Conservation (phyloP, 2,797 vertebrate genomes). For the Brachyalestes nurse region DNA sequence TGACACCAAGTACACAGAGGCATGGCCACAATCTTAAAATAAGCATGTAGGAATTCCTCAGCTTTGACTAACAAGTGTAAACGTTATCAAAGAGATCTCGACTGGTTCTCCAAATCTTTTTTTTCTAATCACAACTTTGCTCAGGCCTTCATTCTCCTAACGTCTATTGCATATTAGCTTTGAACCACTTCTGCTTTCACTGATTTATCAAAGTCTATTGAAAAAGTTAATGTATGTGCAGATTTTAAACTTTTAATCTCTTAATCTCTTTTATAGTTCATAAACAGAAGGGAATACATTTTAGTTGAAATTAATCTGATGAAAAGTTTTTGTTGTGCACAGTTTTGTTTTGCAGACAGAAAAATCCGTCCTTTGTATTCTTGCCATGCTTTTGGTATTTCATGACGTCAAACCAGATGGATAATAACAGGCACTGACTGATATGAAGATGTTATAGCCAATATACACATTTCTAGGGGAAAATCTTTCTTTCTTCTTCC, state of each 20-base stretch:
- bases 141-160: background rate
- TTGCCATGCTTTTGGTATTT: no score
- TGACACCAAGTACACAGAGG: background rate
- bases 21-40: background rate
- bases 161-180: background rate
- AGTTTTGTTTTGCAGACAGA: no score
- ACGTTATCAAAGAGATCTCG: background rate
- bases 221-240: background rate
- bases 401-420: no score
- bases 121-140: background rate
- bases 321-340: no score
- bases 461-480: background rate
- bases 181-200: no score
- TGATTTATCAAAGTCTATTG: no score
- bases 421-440: background rate
- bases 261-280: background rate
- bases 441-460: no score
- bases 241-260: background rate
- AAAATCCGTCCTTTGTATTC: no score
- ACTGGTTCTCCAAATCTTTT: background rate
- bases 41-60: background rate
- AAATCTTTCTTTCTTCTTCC: no score
- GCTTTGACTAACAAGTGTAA: no score
- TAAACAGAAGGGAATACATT: background rate
- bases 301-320: background rate